Conservation (phyloP, 53 echinoderm and acorn worm genomes). For the Mesocentrotus franciscanus region DNA sequence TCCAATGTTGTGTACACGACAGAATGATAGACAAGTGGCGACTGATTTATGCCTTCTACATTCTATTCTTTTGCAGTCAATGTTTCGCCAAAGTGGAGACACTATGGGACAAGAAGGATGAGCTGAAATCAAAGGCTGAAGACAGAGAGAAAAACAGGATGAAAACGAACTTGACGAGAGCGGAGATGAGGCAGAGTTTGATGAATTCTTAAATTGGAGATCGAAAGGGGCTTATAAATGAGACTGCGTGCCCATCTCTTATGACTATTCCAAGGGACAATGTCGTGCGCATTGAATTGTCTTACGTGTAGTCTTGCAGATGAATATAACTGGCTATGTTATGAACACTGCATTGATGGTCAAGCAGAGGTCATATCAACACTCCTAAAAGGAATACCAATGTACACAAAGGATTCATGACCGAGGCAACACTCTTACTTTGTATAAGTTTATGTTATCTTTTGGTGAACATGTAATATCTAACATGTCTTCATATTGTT, state of each 20-base stretch:
- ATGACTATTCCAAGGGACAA: background rate
- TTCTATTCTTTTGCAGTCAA: constrained; percentile 68
- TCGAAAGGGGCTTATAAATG: constrained; percentile 93
- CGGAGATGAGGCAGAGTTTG: constrained; percentile 96
- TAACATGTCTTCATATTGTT: too few relatives aligned
- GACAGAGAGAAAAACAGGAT: constrained; percentile 39
- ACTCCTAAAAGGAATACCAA: background rate
- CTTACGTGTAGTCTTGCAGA: background rate
- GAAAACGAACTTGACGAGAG: constrained; percentile 65
- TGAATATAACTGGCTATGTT: background rate
- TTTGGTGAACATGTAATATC: too few relatives aligned
- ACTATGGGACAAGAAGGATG: constrained; percentile 92
- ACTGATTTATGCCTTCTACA: background rate
- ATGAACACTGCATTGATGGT: background rate
- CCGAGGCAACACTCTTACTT: background rate
- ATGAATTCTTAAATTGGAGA: constrained; percentile 96
- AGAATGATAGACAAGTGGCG: background rate
- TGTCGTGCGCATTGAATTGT: background rate
- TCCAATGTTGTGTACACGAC: background rate
- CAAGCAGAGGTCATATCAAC: background rate
- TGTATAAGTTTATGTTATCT: background rate
- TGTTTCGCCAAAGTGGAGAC: constrained; percentile 93
- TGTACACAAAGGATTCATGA: background rate
- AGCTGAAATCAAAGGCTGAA: constrained; percentile 76
- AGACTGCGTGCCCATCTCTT: background rate